Evolutionary conservation across 2,888 invertebrate species (phyloP).

Genomic region (Synergus umbraculus): DNA sequence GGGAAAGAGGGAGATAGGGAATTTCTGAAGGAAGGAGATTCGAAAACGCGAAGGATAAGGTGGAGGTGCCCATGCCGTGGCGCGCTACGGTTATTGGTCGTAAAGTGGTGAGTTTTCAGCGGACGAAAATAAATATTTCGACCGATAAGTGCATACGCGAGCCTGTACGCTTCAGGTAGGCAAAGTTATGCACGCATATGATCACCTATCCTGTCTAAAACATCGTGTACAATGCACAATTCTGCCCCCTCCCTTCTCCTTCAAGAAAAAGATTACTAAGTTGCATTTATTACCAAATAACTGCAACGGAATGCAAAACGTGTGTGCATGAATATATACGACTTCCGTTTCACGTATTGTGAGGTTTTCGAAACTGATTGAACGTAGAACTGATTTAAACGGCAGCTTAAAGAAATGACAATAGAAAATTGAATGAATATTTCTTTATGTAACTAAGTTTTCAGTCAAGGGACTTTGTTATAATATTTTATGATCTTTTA

Average conservation of each 20-base stretch:
- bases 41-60: constrained; percentile 29
- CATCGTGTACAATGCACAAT: constrained; percentile 1
- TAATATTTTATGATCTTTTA: too few species aligned
- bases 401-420: too few species aligned
- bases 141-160: constrained; percentile 28
- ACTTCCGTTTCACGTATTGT: not conserved
- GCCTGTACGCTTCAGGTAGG: constrained; percentile 15
- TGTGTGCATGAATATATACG: not conserved
- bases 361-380: too few species aligned
- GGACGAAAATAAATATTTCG: constrained; percentile 51
- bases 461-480: too few species aligned
- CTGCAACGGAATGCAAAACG: not conserved
- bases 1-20: constrained; percentile 36
- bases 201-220: constrained; percentile 26
- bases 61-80: constrained; percentile 50
- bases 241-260: not conserved
- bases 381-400: too few species aligned
- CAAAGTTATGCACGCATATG: not conserved
- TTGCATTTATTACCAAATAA: not conserved
- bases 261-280: not conserved
- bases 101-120: constrained; percentile 59
- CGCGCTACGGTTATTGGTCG: constrained; percentile 63
- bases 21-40: constrained; percentile 18
- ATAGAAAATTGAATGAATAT: too few species aligned
- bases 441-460: too few species aligned